A percentile compares a stretch with the other conserved stretches of the same genome.
Evolutionary conservation across 2,113 vertebrate species (phyloP).

Genomic region (Drymodes brunneopygia): DNA sequence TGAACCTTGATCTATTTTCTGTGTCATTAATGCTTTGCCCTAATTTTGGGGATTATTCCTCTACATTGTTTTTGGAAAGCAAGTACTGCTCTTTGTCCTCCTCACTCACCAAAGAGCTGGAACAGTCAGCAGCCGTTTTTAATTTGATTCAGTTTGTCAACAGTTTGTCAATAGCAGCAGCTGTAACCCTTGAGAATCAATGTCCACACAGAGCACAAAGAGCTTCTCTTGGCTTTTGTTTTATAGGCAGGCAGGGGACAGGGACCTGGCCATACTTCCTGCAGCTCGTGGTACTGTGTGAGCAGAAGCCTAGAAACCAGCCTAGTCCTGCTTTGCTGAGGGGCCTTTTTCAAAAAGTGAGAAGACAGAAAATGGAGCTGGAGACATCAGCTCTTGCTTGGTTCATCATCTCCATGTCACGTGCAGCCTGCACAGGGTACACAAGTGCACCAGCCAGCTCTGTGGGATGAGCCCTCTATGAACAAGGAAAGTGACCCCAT

Average conservation of each 20-base stretch:
- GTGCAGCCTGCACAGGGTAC: neutral
- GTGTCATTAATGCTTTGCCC: neutral
- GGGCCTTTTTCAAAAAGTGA: neutral
- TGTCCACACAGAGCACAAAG: neutral
- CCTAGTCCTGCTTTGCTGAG: neutral
- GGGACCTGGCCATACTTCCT: neutral
- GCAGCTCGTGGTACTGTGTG: neutral
- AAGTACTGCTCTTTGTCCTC: neutral
- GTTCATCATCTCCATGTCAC: neutral
- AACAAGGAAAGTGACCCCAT: neutral
- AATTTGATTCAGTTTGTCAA: neutral
- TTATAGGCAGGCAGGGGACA: neutral
- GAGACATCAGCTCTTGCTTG: neutral
- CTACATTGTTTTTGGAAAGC: neutral
- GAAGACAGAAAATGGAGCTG: neutral
- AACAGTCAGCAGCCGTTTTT: neutral
- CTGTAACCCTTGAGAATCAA: neutral
- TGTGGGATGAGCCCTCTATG: neutral
- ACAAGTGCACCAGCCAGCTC: neutral
- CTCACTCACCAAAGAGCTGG: neutral
- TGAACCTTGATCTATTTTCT: neutral
- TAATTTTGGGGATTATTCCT: neutral
- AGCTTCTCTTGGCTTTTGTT: neutral
- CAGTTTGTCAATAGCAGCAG: neutral
- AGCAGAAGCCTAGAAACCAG: neutral